Percentiles rank a stretch among this genome's conserved stretches.
Conservation (phyloP, 2,113 vertebrate genomes). For the Nicator chloris region DNA sequence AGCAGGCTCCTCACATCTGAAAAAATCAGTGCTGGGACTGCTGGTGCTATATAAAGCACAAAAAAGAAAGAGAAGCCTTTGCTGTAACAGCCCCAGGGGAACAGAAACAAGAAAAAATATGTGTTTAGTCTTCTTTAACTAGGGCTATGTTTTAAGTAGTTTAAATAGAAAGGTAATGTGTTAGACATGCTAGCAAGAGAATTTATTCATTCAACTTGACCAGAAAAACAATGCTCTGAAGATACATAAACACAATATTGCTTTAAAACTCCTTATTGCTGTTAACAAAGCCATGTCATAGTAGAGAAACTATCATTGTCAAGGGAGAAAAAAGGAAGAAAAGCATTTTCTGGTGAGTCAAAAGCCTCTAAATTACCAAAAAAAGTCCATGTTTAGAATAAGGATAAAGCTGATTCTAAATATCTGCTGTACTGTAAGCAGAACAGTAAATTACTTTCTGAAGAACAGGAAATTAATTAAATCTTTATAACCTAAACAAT, state of each 20-base stretch:
- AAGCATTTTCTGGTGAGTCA: background rate
- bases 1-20: background rate
- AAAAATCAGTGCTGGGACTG: background rate
- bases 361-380: background rate
- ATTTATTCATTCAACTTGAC: background rate
- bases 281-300: background rate
- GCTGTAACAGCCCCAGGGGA: background rate
- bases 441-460: too few relatives aligned
- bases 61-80: background rate
- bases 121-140: background rate
- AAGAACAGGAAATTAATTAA: background rate
- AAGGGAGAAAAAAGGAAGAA: background rate
- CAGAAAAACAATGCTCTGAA: background rate
- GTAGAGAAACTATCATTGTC: background rate
- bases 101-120: background rate
- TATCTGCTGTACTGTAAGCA: background rate
- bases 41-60: background rate
- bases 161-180: background rate
- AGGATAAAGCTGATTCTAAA: background rate
- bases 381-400: background rate
- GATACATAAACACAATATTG: background rate
- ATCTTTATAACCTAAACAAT: background rate
- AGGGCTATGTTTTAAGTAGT: background rate
- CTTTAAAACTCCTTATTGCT: background rate
- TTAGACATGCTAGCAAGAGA: background rate